Conservation (phyloP, 2,113 vertebrate genomes). For the Garra rufa region DNA sequence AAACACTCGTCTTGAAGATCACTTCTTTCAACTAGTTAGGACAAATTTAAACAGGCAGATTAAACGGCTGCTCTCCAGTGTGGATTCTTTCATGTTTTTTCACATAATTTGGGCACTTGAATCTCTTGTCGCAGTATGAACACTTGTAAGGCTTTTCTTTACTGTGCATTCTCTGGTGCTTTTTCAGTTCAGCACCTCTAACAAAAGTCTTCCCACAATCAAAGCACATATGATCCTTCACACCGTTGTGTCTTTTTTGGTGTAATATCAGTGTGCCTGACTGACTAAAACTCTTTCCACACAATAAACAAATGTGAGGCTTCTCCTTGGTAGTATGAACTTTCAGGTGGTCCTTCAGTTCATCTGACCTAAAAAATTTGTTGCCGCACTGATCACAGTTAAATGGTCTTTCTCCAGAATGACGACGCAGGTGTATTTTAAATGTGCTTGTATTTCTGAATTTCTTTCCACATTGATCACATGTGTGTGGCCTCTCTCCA, state of each 20-base stretch:
- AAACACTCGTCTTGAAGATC: too few species aligned
- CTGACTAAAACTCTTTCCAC: background rate
- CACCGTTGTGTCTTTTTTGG: background rate
- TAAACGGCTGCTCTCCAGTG: background rate
- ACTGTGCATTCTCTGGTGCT: background rate
- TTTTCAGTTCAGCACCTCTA: background rate
- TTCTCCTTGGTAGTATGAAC: background rate
- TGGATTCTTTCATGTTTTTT: background rate
- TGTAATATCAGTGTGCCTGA: background rate
- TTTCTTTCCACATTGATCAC: too few species aligned
- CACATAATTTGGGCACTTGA: background rate
- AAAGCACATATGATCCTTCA: background rate
- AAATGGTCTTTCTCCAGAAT: background rate
- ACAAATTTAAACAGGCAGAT: too few species aligned
- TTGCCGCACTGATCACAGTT: background rate
- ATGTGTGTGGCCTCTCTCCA: too few species aligned
- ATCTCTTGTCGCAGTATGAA: background rate
- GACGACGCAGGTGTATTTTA: too few species aligned
- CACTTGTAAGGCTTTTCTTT: background rate
- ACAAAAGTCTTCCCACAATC: background rate
- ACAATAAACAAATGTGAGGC: background rate
- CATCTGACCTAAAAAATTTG: background rate
- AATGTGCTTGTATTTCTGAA: too few species aligned
- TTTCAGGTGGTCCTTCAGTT: background rate
- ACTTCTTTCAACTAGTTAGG: too few species aligned